A percentile compares a stretch with the other conserved stretches of the same genome.
These are phyloP conservation scores for Gryllus bimaculatus DNA, from an alignment of 1,140 invertebrate species.

Conservation along the genomic window DNA sequence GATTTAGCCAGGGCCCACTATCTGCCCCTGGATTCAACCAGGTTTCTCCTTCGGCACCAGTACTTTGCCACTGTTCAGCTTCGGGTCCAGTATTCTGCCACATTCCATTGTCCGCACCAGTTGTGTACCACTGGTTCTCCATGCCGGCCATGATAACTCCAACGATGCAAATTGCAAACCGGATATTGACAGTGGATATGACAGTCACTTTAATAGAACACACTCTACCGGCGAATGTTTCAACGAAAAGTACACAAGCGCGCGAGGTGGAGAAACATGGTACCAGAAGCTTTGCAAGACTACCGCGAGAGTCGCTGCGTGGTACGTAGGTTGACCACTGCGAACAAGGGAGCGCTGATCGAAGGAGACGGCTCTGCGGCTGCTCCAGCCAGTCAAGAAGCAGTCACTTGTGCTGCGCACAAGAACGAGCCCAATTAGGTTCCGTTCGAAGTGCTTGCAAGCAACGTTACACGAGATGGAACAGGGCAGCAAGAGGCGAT, in stretches of 20 bases:
- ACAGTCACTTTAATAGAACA: background rate
- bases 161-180: background rate
- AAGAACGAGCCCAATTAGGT: too few species aligned
- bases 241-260: background rate
- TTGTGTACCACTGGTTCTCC: background rate
- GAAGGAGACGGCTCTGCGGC: too few species aligned
- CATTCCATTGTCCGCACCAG: background rate
- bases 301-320: too few species aligned
- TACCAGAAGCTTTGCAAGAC: too few species aligned
- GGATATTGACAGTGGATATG: background rate
- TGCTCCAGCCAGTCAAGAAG: too few species aligned
- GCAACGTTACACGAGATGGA: too few species aligned
- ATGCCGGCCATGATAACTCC: background rate
- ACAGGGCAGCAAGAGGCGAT: too few species aligned
- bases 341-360: too few species aligned
- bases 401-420: too few species aligned
- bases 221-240: background rate
- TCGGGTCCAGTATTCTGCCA: background rate
- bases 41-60: background rate
- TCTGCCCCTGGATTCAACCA: background rate
- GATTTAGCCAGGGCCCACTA: background rate
- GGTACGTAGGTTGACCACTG: too few species aligned
- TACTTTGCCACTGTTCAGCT: background rate
- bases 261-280: too few species aligned
- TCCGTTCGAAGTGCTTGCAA: too few species aligned